Conservation (phyloP, 2,113 vertebrate genomes). For the Lepidiolamprologus cunningtoni region DNA sequence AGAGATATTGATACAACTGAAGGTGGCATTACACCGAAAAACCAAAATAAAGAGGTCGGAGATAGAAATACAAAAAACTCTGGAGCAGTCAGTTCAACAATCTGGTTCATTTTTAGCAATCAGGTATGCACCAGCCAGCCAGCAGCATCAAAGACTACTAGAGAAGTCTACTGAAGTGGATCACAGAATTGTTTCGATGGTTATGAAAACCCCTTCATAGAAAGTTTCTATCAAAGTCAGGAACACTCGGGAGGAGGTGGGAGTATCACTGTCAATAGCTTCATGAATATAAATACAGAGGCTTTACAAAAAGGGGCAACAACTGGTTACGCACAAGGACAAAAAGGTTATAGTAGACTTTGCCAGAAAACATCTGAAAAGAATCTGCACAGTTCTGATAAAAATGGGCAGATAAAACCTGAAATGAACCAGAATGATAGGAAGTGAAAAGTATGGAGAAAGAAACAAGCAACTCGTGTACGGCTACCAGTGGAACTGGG, state of each 20-base stretch:
- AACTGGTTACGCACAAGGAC: neutral
- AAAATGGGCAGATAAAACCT: neutral
- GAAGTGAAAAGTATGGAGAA: neutral
- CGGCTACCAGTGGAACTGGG: neutral
- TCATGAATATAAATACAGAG: neutral
- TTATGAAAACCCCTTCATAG: neutral
- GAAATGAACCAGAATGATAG: neutral
- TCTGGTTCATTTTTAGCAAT: neutral
- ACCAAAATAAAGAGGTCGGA: neutral
- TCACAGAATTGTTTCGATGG: neutral
- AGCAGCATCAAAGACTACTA: neutral
- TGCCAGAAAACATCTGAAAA: neutral
- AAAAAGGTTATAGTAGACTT: neutral
- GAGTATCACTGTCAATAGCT: neutral
- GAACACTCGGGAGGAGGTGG: neutral
- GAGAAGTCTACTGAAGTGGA: neutral
- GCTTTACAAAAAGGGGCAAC: neutral
- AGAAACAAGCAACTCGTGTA: neutral
- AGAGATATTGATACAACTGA: fast-evolving
- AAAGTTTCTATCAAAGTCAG: neutral
- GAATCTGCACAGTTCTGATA: neutral
- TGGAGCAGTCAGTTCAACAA: fast-evolving
- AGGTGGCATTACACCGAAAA: fast-evolving
- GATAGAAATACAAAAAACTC: neutral
- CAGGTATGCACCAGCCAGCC: neutral